phyloP scores from a whole-genome alignment of 64 coral and sea anemone species.

The Orbicella faveolata region DNA sequence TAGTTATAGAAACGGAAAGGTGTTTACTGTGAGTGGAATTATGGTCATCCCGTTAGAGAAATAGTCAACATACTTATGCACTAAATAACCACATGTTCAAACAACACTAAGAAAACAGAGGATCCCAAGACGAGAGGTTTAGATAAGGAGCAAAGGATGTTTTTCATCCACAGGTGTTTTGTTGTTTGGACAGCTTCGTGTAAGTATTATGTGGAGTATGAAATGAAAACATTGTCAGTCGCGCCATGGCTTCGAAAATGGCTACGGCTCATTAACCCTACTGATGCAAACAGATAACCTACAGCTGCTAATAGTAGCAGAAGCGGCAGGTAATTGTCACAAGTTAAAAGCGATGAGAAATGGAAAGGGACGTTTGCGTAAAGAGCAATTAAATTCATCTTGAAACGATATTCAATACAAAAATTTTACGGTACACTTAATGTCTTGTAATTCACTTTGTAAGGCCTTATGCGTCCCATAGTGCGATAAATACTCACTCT shows the following conservation, averaged over 20 bases:
- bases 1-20: constrained; percentile 76
- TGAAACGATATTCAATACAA: not conserved
- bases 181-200: not conserved
- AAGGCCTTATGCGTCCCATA: no score
- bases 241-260: not conserved
- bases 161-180: not conserved
- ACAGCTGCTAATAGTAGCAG: not conserved
- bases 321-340: not conserved
- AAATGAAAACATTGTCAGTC: not conserved
- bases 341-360: not conserved
- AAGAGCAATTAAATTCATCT: no score
- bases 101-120: not conserved
- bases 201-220: not conserved
- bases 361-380: not conserved
- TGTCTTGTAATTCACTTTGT: no score
- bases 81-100: not conserved
- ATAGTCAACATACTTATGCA: not conserved
- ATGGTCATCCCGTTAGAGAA: constrained; percentile 52
- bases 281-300: not conserved
- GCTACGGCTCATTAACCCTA: not conserved
- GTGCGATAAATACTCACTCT: no score
- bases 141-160: not conserved
- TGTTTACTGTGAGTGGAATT: constrained; percentile 74
- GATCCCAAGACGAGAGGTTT: not conserved
- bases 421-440: not conserved